phyloP scores from a whole-genome alignment of 2,888 invertebrate genomes.

The Acleris literana region DNA sequence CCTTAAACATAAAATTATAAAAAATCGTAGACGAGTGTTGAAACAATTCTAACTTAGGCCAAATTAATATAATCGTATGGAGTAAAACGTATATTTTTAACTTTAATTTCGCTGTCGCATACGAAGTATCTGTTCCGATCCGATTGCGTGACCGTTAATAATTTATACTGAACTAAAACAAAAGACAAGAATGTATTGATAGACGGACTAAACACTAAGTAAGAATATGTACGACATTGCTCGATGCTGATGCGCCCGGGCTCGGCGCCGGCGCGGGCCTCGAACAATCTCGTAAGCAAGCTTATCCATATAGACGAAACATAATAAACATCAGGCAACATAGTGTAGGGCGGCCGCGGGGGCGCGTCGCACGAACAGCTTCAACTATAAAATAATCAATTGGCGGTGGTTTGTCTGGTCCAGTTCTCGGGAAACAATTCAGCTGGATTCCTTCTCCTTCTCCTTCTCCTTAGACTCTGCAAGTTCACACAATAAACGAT shows the following conservation, averaged over 20 bases:
- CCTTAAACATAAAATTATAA: slow-evolving; percentile 80
- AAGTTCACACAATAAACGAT: slow-evolving; percentile 49
- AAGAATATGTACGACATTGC: slow-evolving; percentile 59
- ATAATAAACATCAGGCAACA: slow-evolving; percentile 73
- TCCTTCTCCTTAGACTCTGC: slow-evolving; percentile 88
- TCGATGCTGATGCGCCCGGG: slow-evolving; percentile 48
- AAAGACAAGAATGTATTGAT: slow-evolving; percentile 56
- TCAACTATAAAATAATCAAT: slow-evolving; percentile 80
- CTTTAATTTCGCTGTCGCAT: slow-evolving; percentile 73
- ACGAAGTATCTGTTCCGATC: slow-evolving; percentile 42
- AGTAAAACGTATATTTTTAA: slow-evolving; percentile 63
- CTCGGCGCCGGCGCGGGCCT: slow-evolving; percentile 40
- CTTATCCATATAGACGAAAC: slow-evolving; percentile 56
- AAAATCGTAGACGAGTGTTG: slow-evolving; percentile 61
- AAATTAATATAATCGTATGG: slow-evolving; percentile 65
- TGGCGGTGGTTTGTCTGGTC: slow-evolving; percentile 82
- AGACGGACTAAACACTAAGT: slow-evolving; percentile 65
- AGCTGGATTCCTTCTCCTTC: slow-evolving; percentile 87
- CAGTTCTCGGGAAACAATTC: slow-evolving; percentile 80
- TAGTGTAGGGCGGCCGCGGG: slow-evolving; percentile 54
- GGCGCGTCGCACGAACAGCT: slow-evolving; percentile 54
- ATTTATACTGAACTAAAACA: slow-evolving; percentile 49
- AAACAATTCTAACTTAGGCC: slow-evolving; percentile 78
- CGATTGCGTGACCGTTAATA: slow-evolving; percentile 37
- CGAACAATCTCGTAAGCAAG: slow-evolving; percentile 66